Percentiles rank a stretch among this genome's conserved stretches.
Evolutionary conservation across 2,797 vertebrate species (phyloP).

Genomic region (Malurus leucopterus): DNA sequence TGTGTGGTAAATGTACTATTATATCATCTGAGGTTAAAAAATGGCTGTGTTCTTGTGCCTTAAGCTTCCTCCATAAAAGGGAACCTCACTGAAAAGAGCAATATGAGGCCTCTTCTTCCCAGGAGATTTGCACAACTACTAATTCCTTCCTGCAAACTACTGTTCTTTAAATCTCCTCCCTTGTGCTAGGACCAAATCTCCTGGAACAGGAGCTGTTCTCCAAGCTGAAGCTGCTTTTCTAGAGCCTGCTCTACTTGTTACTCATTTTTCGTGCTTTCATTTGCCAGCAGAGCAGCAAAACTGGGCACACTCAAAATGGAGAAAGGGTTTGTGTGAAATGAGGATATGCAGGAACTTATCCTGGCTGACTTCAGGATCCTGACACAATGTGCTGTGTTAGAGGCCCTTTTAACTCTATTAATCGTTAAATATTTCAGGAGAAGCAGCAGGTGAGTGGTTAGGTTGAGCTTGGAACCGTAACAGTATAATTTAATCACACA

Average conservation of each 20-base stretch:
- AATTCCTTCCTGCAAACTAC: neutral
- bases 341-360: neutral
- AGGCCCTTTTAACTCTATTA: conserved; percentile 6
- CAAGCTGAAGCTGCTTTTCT: neutral
- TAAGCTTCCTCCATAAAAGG: neutral
- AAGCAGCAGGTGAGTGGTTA: neutral
- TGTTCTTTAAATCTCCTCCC: neutral
- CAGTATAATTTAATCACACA: neutral
- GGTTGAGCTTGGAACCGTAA: neutral
- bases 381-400: neutral
- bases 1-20: neutral
- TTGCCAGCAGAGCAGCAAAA: neutral
- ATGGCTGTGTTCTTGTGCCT: neutral
- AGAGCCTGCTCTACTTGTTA: neutral
- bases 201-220: neutral
- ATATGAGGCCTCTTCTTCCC: neutral
- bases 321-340: neutral
- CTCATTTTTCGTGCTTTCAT: neutral
- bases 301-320: neutral
- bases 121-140: neutral
- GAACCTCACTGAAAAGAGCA: conserved; percentile 28
- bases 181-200: neutral
- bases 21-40: neutral
- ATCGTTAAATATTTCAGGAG: conserved; percentile 43
- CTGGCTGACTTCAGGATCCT: neutral